These are phyloP conservation scores for Holacanthus passer DNA, from an alignment of 2,113 vertebrate genomes.

Conservation along the genomic window DNA sequence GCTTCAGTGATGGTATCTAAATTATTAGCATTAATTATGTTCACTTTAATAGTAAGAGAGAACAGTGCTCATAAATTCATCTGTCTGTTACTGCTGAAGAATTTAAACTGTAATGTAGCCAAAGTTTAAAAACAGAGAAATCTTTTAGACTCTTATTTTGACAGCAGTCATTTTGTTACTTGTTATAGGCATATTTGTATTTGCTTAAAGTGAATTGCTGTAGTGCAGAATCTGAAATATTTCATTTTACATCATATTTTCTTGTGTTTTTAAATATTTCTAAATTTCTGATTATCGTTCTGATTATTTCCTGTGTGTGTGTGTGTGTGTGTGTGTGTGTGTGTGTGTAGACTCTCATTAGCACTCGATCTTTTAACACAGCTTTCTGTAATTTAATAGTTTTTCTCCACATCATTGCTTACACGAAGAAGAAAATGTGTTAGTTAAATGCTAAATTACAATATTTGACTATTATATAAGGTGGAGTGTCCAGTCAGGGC, in stretches of 20 bases:
- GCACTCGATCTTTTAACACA: background rate
- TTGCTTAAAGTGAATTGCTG: no score
- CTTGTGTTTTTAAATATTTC: no score
- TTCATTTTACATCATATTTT: no score
- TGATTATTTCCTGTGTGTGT: no score
- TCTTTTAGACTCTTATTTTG: constrained; percentile 29
- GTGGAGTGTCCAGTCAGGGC: background rate
- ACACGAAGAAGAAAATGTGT: background rate
- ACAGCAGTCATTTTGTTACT: constrained; percentile 15
- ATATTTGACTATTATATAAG: background rate
- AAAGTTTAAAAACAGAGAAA: constrained; percentile 4
- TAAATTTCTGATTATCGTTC: no score
- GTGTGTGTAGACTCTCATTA: background rate
- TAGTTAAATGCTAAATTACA: background rate
- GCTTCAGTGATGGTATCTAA: background rate
- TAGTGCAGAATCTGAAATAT: no score
- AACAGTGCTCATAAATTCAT: background rate
- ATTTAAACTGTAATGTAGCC: background rate
- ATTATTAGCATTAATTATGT: background rate
- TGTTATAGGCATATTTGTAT: background rate
- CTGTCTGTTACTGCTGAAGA: background rate
- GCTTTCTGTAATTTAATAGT: background rate
- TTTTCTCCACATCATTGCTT: background rate
- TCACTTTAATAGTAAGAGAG: constrained; percentile 5
- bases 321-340: no score